Evolutionary conservation across 2,888 invertebrate species (phyloP).

Genomic region (Phorcus lineatus): DNA sequence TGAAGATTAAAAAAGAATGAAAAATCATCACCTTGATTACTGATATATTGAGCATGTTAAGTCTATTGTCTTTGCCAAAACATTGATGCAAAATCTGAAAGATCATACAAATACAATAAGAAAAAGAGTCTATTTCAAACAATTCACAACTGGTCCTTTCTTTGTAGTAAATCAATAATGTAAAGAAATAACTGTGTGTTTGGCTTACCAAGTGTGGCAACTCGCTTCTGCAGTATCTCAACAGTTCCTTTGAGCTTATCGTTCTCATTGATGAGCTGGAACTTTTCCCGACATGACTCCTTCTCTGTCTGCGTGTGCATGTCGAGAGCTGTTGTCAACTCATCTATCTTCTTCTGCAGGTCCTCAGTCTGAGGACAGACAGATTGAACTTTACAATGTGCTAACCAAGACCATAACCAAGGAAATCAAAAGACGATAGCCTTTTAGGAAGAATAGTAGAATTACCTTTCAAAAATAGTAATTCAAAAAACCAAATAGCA

Average conservation of each 20-base stretch:
- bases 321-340: background rate
- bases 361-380: background rate
- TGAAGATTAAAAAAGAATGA: background rate
- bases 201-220: background rate
- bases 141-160: too few relatives aligned
- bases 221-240: background rate
- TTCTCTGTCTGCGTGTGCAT: background rate
- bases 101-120: too few relatives aligned
- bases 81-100: too few relatives aligned
- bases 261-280: constrained; percentile 1
- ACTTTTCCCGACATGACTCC: background rate
- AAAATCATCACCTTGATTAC: background rate
- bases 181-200: background rate
- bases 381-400: background rate
- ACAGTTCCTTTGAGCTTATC: background rate
- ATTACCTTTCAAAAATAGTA: too few relatives aligned
- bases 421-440: too few relatives aligned
- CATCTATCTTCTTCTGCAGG: constrained; percentile 24
- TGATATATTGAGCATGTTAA: too few relatives aligned
- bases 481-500: too few relatives aligned
- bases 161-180: too few relatives aligned
- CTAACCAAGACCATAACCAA: background rate
- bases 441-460: too few relatives aligned
- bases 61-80: too few relatives aligned
- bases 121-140: too few relatives aligned